Percentiles rank a stretch among this genome's conserved stretches.
Evolutionary conservation across 2,797 vertebrate species (phyloP).

Genomic region (Trachops cirrhosus): DNA sequence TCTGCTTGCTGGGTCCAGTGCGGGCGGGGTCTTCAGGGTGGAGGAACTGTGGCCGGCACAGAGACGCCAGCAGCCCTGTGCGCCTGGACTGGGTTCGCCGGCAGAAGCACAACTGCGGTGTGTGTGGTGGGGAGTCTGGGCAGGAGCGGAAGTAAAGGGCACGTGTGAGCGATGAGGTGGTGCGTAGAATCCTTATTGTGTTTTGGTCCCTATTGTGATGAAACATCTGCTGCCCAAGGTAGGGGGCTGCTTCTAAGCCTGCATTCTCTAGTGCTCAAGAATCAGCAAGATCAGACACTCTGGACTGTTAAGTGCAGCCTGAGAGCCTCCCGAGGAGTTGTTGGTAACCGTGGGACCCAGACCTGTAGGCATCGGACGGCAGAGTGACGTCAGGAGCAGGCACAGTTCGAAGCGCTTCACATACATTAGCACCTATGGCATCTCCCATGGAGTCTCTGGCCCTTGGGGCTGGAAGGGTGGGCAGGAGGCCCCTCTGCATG

Average conservation of each 20-base stretch:
- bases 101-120: not conserved
- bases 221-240: not conserved
- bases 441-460: not conserved
- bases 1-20: not conserved
- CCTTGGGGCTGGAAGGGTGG: not conserved
- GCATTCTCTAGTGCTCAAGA: not conserved
- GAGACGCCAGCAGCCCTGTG: not conserved
- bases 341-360: not conserved
- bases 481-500: too few relatives aligned
- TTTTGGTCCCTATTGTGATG: not conserved
- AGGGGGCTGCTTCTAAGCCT: not conserved
- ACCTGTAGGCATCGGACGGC: not conserved
- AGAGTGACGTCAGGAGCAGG: not conserved
- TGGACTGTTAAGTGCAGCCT: not conserved
- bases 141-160: not conserved
- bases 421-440: rapidly evolving
- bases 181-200: rapidly evolving
- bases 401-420: not conserved
- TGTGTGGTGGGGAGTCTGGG: rapidly evolving
- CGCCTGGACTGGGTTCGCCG: not conserved
- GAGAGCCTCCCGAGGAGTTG: not conserved
- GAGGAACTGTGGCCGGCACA: not conserved
- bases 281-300: not conserved
- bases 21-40: not conserved
- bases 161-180: not conserved